Evolutionary conservation across 2,797 vertebrate species (phyloP), one percentile per base, ranked within the genome.

Genomic region (Phalloptychus januarius): DNA sequence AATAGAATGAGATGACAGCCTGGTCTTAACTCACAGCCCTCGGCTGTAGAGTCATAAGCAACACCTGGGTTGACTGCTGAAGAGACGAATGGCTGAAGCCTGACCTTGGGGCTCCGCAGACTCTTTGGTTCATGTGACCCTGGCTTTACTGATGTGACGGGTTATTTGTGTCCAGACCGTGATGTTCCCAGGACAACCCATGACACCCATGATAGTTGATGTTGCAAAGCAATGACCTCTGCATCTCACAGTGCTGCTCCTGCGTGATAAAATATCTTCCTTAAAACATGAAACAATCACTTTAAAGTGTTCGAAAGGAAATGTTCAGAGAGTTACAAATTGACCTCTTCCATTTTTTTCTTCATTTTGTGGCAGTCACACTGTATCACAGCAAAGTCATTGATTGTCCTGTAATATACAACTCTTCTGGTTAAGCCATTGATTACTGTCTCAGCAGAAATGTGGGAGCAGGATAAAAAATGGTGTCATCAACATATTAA

Each of bases 401-500:
- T 65, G 90, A 93, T 91, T 80, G 76, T 48, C 31, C 80, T 82
- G 78, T 83, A 85, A 92, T 89, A 87, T 87, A 91, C 74, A 87
- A 87, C 86, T 83, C 72, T 65, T 79, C 81, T 72, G 79, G 76
- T 88, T 83, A 76, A 74, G 50, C 36, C 74, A 93, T 90, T 86
- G 92, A 92, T 91, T 92, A 89, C 88, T 67, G 45, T 86, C 84
- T 89, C 87, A 84, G 83, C 82, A 86, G 84, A 91, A 92, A 84
- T 3, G 70, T 69, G 71, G 67, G 46, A 65, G 36, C 2, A 71
- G 72, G 80, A 80, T 86, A 84, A 94, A 91, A 85, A 87, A 94
- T 91, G 84, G 31, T 25, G 89, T 91, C 83, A 91, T 91, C 80
- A 83, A 79, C 83, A 86, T 85, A 91, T 90, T 92, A 91, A 93